Percentiles rank a stretch among this genome's conserved stretches.
These are phyloP conservation scores for Typhlichthys eigenmanni DNA, from an alignment of 2,797 vertebrate species.

Conservation along the genomic window DNA sequence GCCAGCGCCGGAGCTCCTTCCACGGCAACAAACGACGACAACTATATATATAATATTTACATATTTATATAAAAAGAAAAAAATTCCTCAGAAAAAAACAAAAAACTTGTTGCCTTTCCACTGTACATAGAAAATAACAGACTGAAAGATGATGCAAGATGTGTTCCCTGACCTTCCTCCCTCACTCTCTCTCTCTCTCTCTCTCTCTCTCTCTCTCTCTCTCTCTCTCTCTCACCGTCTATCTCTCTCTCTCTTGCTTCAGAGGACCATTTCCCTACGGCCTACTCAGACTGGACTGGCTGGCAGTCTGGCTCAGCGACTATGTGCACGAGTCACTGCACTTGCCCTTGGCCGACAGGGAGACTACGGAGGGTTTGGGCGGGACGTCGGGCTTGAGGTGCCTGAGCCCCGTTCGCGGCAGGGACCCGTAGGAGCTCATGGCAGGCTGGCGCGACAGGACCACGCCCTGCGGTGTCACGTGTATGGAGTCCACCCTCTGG, in stretches of 20 bases:
- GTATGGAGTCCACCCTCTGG: slow-evolving; percentile 98
- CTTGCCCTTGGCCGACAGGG: slow-evolving; percentile 91
- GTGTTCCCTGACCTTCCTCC: slow-evolving; percentile 50
- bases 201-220: too few species aligned
- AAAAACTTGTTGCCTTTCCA: slow-evolving; percentile 75
- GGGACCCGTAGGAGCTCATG: slow-evolving; percentile 89
- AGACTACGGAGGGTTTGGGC: slow-evolving; percentile 92
- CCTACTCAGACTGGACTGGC: slow-evolving; percentile 52
- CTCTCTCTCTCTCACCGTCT: too few species aligned
- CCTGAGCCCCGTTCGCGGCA: slow-evolving; percentile 90
- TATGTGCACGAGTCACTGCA: slow-evolving; percentile 96
- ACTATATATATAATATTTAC: slow-evolving; percentile 79
- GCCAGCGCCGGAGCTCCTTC: slow-evolving; percentile 76
- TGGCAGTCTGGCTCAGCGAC: slow-evolving; percentile 63
- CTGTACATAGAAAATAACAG: slow-evolving; percentile 78
- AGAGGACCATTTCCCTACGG: slow-evolving; percentile 53
- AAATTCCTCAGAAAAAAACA: slow-evolving; percentile 64
- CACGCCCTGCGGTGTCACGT: slow-evolving; percentile 87
- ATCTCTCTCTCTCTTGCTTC: slow-evolving; percentile 37
- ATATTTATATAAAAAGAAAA: slow-evolving; percentile 76
- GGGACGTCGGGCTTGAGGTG: slow-evolving; percentile 96
- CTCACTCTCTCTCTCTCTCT: too few species aligned
- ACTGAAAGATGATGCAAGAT: slow-evolving; percentile 78
- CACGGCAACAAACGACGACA: slow-evolving; percentile 62
- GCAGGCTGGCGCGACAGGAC: slow-evolving; percentile 90